phyloP scores from a whole-genome alignment of 2,888 invertebrate species.

The Lasius platythorax region DNA sequence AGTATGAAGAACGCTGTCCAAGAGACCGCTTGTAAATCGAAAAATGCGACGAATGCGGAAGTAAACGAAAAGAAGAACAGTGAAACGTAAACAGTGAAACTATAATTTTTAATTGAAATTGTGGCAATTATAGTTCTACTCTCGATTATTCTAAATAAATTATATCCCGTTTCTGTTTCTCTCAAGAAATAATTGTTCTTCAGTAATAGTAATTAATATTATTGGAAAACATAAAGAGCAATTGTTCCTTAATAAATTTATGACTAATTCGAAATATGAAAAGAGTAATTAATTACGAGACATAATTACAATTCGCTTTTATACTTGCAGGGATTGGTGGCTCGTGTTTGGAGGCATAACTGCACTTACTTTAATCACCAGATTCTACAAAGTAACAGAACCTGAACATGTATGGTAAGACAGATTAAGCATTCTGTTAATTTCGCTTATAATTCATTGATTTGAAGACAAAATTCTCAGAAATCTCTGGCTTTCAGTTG shows the following conservation, averaged over 20 bases:
- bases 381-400: conserved; percentile 95
- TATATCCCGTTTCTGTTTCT: no score
- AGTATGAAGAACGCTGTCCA: conserved; percentile 52
- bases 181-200: not conserved
- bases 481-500: conserved; percentile 88
- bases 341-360: conserved; percentile 89
- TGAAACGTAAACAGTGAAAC: conserved; percentile 60
- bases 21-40: conserved; percentile 40
- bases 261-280: not conserved
- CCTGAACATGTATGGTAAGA: conserved; percentile 97
- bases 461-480: conserved; percentile 25
- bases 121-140: not conserved
- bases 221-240: conserved; percentile 8
- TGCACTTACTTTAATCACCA: conserved; percentile 90
- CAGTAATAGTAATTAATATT: not conserved
- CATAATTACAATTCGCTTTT: conserved; percentile 11
- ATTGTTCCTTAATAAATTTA: not conserved
- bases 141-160: not conserved
- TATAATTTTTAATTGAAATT: not conserved
- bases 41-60: conserved; percentile 13
- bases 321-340: conserved; percentile 88
- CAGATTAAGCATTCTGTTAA: not conserved
- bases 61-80: conserved; percentile 20
- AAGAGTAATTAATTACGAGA: not conserved
- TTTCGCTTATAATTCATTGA: not conserved